Conservation (phyloP, 1,140 invertebrate genomes). For the Neuroterus valhalla region DNA sequence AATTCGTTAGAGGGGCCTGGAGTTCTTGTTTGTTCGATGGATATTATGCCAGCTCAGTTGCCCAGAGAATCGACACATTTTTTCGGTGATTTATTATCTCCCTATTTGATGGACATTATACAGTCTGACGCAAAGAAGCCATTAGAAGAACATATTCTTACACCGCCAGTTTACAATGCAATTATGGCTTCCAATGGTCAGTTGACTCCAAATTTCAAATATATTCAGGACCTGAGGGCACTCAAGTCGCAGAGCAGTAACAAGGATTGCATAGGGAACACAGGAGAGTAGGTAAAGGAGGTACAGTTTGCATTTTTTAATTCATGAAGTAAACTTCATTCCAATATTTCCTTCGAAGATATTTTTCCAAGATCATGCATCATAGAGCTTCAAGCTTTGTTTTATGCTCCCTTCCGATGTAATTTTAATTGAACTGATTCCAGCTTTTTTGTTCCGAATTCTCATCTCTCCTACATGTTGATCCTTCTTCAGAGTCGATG, state of each 20-base stretch:
- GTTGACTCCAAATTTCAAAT: slow-evolving; percentile 94
- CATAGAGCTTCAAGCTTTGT: too few relatives aligned
- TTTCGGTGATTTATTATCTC: slow-evolving; percentile 94
- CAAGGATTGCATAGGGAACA: slow-evolving; percentile 62
- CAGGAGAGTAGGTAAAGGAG: slow-evolving; percentile 38
- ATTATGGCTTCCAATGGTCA: slow-evolving; percentile 97
- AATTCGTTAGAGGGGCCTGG: slow-evolving; percentile 98
- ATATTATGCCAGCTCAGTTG: slow-evolving; percentile 99
- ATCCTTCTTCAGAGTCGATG: too few relatives aligned
- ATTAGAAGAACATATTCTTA: slow-evolving; percentile 87
- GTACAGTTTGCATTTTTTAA: too few relatives aligned
- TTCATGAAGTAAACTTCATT: too few relatives aligned
- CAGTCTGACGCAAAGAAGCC: slow-evolving; percentile 91
- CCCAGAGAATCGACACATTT: slow-evolving; percentile 98
- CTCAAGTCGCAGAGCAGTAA: slow-evolving; percentile 65
- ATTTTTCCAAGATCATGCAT: too few relatives aligned
- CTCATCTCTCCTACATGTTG: too few relatives aligned
- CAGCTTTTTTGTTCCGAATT: too few relatives aligned
- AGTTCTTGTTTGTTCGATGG: slow-evolving; percentile 98
- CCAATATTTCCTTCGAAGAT: too few relatives aligned
- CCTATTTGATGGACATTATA: slow-evolving; percentile 93
- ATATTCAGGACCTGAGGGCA: slow-evolving; percentile 92
- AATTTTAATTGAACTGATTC: too few relatives aligned
- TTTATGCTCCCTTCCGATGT: too few relatives aligned
- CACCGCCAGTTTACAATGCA: slow-evolving; percentile 87